Base-by-base conservation (phyloP, 2,113 vertebrate species). In the Zapornia atra region DNA sequence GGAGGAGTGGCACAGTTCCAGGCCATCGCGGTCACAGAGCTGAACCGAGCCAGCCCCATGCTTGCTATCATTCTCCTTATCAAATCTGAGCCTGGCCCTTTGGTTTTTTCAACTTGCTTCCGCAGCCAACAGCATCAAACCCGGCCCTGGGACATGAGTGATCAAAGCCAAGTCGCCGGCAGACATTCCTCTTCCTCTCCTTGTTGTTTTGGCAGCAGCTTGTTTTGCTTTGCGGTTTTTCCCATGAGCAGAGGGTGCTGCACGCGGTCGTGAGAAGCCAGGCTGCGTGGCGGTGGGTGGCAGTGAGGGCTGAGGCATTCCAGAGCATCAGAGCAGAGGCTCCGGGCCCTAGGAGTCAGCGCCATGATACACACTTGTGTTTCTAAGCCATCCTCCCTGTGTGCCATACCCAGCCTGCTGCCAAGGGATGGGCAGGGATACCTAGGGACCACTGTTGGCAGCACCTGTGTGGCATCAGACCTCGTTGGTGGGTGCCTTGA, bases 201-300 rank as follows among this genome's bases (percentile, higher is more conserved):
- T 86, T 88, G 88, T 83, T 94, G 86, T 86, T 95, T 57, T 95
- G 90, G 92, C 94, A 81, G 90, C 3, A 0, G 61, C 69, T 88
- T 93, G 72, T 92, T 95, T 94, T 77, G 90, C 87, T 96, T 86
- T 94, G 96, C 84, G 96, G 96, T 94, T 94, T 96, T 91, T 93
- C 80, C 86, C 88, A 76, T 29, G 90, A 93, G 82, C 2, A 2
- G 92, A 92, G 96, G 95, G 94, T 88, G 96, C 96, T 0, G 28
- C 0, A 5, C 2, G 0, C 1, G 22, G 87, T 34, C 26, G 10
- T 82, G 79, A 90, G 94, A 93, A 95, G 93, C 85, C 84, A 46
- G 70, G 84, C 93, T 79, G 60, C 0, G 6, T 2, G 26, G 78
- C 0, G 0, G 53, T 88, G 92, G 94, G 94, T 93, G 93, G 94